Percentiles rank a stretch among this genome's conserved stretches.
Evolutionary conservation across 2,113 vertebrate species (phyloP).

Genomic region (Myotis brandtii): DNA sequence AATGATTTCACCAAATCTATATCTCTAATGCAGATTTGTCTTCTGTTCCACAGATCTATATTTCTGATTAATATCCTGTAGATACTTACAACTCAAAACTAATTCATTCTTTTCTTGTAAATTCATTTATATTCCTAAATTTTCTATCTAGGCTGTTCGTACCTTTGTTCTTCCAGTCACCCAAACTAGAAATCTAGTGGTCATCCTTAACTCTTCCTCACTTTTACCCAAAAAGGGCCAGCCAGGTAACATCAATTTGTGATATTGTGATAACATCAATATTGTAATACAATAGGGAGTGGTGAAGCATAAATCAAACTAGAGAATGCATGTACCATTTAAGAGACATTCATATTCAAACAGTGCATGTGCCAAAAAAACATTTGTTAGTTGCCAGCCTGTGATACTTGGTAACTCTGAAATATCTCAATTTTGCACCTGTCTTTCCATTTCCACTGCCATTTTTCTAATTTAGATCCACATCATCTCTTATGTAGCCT

Average conservation of each 20-base stretch:
- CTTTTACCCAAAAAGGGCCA: background rate
- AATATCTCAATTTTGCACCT: slow-evolving; percentile 30
- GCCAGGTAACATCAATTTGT: slow-evolving; percentile 5
- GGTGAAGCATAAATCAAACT: slow-evolving; percentile 2
- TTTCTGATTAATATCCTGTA: slow-evolving; percentile 46
- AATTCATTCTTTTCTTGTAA: slow-evolving; percentile 31
- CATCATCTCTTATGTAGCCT: background rate
- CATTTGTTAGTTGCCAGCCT: background rate
- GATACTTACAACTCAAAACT: background rate
- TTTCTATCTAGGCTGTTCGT: background rate
- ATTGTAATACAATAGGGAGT: background rate
- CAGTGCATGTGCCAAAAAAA: background rate
- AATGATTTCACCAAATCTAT: background rate
- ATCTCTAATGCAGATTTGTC: slow-evolving; percentile 21
- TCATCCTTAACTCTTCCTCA: slow-evolving; percentile 8
- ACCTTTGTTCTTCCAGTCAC: background rate
- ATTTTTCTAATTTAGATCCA: slow-evolving; percentile 47
- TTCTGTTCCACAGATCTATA: background rate
- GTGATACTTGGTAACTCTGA: slow-evolving; percentile 1
- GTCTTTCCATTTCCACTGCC: background rate
- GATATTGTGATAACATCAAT: background rate
- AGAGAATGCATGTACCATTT: background rate
- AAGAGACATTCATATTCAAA: slow-evolving; percentile 42
- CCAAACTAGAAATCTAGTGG: slow-evolving; percentile 1
- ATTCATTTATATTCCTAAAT: slow-evolving; percentile 52